Evolutionary conservation across 2,888 invertebrate genomes (phyloP).

Genomic region (Eupithecia dodoneata): DNA sequence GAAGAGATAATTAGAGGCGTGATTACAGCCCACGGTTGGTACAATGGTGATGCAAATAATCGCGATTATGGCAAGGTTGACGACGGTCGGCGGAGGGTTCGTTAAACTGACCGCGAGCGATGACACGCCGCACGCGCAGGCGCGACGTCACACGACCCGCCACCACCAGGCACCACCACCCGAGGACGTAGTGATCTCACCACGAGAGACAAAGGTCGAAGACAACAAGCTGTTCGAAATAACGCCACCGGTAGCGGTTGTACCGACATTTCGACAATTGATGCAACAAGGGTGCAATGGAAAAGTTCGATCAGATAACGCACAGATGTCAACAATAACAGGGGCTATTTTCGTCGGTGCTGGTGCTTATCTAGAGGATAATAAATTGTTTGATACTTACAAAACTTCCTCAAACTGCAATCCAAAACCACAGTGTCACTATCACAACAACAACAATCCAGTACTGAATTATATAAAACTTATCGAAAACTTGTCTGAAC

Average conservation of each 20-base stretch:
- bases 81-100: conserved; percentile 80
- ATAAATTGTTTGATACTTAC: conserved; percentile 56
- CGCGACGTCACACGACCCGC: conserved; percentile 64
- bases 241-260: background rate
- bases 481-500: conserved; percentile 75
- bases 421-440: conserved; percentile 62
- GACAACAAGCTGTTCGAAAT: background rate
- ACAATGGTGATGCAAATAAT: conserved; percentile 83
- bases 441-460: conserved; percentile 51
- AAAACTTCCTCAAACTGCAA: conserved; percentile 72
- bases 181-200: conserved; percentile 44
- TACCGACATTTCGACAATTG: conserved; percentile 16
- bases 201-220: conserved; percentile 35
- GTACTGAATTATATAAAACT: conserved; percentile 49
- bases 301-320: conserved; percentile 3
- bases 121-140: conserved; percentile 79
- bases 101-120: conserved; percentile 84
- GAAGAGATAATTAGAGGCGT: conserved; percentile 68
- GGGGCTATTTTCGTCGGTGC: background rate
- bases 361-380: background rate
- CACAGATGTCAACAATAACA: conserved; percentile 10
- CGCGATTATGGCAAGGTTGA: conserved; percentile 84
- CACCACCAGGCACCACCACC: conserved; percentile 44
- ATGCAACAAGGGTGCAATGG: conserved; percentile 27
- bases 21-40: conserved; percentile 65